These are phyloP conservation scores for Solenopsis invicta DNA, from an alignment of 1,140 invertebrate species.

Conservation along the genomic window DNA sequence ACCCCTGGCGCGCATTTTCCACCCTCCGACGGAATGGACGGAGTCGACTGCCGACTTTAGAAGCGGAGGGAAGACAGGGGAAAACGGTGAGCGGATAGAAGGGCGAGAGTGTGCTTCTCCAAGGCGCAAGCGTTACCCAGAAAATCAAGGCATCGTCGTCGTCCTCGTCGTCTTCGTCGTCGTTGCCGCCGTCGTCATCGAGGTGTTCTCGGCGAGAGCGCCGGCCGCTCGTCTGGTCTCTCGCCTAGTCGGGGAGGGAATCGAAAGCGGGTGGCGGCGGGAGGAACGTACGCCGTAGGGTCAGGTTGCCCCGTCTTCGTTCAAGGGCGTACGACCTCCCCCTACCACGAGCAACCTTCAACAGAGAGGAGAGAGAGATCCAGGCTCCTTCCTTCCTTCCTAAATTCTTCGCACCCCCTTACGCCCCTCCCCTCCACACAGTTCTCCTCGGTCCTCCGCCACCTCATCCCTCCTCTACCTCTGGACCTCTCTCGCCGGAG, in stretches of 20 bases:
- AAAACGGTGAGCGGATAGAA: not conserved
- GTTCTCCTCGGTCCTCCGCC: not conserved
- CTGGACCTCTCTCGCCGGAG: not conserved
- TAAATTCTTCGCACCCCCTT: conserved; percentile 49
- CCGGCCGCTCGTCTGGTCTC: conserved; percentile 10
- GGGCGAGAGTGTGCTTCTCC: conserved; percentile 46
- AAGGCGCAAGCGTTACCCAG: conserved; percentile 82
- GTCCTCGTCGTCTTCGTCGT: conserved; percentile 30
- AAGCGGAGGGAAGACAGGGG: not conserved
- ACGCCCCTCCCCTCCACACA: not conserved
- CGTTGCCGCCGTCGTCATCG: conserved; percentile 39
- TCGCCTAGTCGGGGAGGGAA: conserved; percentile 13
- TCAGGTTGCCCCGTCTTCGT: conserved; percentile 82
- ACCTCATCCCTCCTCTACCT: not conserved
- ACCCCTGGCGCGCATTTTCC: conserved; percentile 78
- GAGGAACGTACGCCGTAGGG: conserved; percentile 74
- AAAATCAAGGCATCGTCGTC: conserved; percentile 74
- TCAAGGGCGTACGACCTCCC: conserved; percentile 84
- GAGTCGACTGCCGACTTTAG: conserved; percentile 13
- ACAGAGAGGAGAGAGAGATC: conserved; percentile 61
- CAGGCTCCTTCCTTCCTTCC: conserved; percentile 55
- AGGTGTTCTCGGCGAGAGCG: conserved; percentile 27
- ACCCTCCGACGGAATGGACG: conserved; percentile 41
- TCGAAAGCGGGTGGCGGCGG: conserved; percentile 30
- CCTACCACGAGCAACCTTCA: conserved; percentile 78